Conservation (phyloP, 2,888 invertebrate genomes). For the Lepidocyrtoides sp. region DNA sequence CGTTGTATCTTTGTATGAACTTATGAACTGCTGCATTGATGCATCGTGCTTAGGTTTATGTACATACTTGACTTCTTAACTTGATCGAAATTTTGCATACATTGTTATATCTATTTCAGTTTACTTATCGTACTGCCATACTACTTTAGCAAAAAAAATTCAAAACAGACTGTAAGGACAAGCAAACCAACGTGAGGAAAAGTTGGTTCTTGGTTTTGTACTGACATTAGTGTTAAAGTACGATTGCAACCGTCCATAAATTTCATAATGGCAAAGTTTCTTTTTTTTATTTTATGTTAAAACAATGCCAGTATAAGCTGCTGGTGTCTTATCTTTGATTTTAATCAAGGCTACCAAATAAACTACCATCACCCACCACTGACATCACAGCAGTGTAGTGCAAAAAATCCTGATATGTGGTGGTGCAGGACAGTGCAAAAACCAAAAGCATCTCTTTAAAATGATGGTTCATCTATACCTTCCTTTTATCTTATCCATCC, state of each 20-base stretch:
- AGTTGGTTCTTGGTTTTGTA: too few relatives aligned
- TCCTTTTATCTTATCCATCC: background rate
- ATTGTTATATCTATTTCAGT: too few relatives aligned
- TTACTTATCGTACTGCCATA: too few relatives aligned
- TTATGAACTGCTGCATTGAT: too few relatives aligned
- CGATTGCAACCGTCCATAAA: background rate
- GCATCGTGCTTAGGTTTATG: too few relatives aligned
- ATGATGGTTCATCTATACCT: background rate
- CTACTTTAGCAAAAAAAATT: background rate
- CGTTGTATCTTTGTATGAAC: too few relatives aligned
- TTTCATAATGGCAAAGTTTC: background rate
- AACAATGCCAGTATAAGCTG: background rate
- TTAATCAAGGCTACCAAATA: slow-evolving; percentile 41
- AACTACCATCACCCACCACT: background rate
- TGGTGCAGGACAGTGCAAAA: background rate
- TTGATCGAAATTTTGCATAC: too few relatives aligned
- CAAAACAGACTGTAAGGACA: too few relatives aligned
- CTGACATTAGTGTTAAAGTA: background rate
- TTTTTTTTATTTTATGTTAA: background rate
- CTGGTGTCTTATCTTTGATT: slow-evolving; percentile 43
- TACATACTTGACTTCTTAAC: too few relatives aligned
- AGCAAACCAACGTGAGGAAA: too few relatives aligned
- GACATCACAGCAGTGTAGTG: background rate
- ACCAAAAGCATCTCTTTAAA: background rate
- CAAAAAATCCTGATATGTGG: slow-evolving; percentile 4